These are phyloP conservation scores for Peromyscus californicus DNA, from an alignment of 2,113 vertebrate species.

Conservation along the genomic window DNA sequence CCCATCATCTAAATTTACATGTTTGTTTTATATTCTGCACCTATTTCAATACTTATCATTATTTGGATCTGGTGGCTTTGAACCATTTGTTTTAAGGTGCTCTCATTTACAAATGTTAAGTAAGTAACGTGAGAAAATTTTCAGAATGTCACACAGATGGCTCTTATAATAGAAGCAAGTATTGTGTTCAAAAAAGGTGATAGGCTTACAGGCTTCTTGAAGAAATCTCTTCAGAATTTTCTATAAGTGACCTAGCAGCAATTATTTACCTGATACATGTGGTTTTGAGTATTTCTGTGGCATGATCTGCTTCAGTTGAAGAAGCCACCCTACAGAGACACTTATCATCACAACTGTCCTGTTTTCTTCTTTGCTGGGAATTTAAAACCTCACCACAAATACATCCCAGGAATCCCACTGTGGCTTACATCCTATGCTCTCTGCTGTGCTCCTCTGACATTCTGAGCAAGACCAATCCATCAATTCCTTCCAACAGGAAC, in stretches of 20 bases:
- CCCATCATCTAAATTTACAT: not conserved
- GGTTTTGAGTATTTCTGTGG: constrained; percentile 67
- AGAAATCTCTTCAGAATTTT: constrained; percentile 55
- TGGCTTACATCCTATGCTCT: constrained; percentile 66
- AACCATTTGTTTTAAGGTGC: not conserved
- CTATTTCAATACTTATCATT: not conserved
- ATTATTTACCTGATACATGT: constrained; percentile 78
- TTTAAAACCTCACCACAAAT: constrained; percentile 75
- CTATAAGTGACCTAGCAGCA: constrained; percentile 48
- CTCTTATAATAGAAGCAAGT: not conserved
- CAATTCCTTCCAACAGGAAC: constrained; percentile 71
- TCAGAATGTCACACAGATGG: not conserved
- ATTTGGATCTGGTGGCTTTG: not conserved
- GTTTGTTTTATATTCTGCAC: not conserved
- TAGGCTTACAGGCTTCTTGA: not conserved
- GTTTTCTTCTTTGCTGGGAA: constrained; percentile 63
- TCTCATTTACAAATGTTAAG: constrained; percentile 3
- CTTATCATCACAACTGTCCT: constrained; percentile 70
- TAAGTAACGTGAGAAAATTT: not conserved
- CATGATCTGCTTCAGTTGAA: constrained; percentile 61
- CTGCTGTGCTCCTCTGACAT: constrained; percentile 68
- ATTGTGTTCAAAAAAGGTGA: not conserved
- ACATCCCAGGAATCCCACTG: constrained; percentile 62
- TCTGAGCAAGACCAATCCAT: constrained; percentile 79
- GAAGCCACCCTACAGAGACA: constrained; percentile 61